These are phyloP conservation scores for Halesus radiatus DNA, from an alignment of 1,140 invertebrate genomes.

Conservation along the genomic window DNA sequence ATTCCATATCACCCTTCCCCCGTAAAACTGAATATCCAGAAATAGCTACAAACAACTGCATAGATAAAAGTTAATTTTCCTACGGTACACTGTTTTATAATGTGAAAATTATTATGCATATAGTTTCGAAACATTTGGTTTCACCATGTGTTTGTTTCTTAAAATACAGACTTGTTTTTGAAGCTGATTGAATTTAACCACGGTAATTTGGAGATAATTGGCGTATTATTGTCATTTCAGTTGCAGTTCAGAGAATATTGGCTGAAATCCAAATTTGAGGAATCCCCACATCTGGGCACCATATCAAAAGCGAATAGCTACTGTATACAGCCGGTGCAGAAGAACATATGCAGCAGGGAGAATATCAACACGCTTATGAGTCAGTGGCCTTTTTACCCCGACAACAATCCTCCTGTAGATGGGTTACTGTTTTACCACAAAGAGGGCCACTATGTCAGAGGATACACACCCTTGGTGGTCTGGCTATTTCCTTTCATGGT, in stretches of 20 bases:
- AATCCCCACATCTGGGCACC: slow-evolving; percentile 68
- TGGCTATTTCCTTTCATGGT: slow-evolving; percentile 93
- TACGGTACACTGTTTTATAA: no score
- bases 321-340: slow-evolving; percentile 69
- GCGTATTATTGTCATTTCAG: slow-evolving; percentile 66
- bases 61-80: no score
- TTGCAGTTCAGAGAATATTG: slow-evolving; percentile 84
- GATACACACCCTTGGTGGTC: slow-evolving; percentile 86
- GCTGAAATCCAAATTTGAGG: slow-evolving; percentile 78
- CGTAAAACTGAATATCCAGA: no score
- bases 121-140: no score
- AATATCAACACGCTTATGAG: slow-evolving; percentile 42
- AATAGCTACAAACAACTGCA: no score
- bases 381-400: slow-evolving; percentile 60
- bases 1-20: no score
- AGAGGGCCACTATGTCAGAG: slow-evolving; percentile 81
- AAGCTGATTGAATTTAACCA: neutral
- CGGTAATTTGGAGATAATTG: neutral
- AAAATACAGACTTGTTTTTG: neutral
- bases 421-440: slow-evolving; percentile 89
- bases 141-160: no score
- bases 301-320: slow-evolving; percentile 68
- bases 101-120: no score
- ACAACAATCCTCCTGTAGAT: slow-evolving; percentile 72
- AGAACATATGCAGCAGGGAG: slow-evolving; percentile 62